Conservation (phyloP, 1,140 invertebrate species). For the Zaprionus taronus region DNA sequence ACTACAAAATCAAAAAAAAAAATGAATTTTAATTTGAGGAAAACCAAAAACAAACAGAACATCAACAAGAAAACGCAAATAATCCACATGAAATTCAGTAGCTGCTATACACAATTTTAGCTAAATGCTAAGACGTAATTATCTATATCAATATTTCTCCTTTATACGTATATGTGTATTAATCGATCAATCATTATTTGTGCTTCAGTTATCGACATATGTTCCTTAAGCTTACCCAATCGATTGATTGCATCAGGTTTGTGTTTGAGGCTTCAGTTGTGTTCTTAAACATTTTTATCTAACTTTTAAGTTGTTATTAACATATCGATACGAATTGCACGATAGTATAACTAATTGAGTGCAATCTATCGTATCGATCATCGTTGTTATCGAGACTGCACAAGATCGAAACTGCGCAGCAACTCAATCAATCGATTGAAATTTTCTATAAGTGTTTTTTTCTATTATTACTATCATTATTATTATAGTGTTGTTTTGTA, state of each 20-base stretch:
- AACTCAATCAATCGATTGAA: background rate
- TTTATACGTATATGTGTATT: constrained; percentile 48
- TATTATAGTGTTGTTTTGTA: background rate
- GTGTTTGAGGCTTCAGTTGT: constrained; percentile 20
- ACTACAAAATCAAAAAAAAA: background rate
- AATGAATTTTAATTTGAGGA: constrained; percentile 14
- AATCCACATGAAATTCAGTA: constrained; percentile 58
- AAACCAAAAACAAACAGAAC: constrained; percentile 8
- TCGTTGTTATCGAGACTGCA: background rate
- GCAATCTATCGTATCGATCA: background rate
- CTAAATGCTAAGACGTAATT: constrained; percentile 82
- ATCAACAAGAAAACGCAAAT: constrained; percentile 36
- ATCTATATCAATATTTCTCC: constrained; percentile 62
- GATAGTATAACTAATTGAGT: background rate
- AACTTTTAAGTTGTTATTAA: background rate
- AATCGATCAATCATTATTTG: constrained; percentile 32
- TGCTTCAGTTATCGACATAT: constrained; percentile 11
- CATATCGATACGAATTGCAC: constrained; percentile 5
- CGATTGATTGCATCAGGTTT: constrained; percentile 5
- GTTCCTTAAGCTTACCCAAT: background rate
- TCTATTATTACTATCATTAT: background rate
- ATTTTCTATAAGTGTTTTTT: background rate
- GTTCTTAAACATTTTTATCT: background rate
- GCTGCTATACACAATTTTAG: constrained; percentile 70
- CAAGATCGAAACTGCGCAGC: background rate